Base-by-base conservation (phyloP, 2,888 invertebrate genomes). In the Macrophya annulata region DNA sequence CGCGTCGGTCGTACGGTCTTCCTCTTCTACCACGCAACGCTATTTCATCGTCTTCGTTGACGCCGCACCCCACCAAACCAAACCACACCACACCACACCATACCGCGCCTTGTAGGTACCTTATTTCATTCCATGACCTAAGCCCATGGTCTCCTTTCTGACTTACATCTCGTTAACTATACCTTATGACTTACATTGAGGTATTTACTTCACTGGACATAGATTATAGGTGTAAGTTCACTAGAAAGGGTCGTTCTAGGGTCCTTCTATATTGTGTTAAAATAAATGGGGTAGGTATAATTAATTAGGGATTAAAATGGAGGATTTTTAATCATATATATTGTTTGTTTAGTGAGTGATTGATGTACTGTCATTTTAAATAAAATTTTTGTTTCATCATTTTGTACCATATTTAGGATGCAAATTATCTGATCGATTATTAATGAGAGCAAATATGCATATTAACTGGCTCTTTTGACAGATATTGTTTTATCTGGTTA, bases 41-140 rank as follows among this genome's bases (percentile, higher is more conserved):
- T 40, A 43, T 51, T 62, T 68, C 83, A 5, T 21, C 79, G 79
- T 37, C 85, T 74, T 37, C 84, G 59, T 62, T 68, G 21, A 15
- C 79, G 37, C 81, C 74, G 21, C 77, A 45, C 86, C 55, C 55
- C n/a, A 77, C 55, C 37, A 84, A 81, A 81, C 72, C 79, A 71
- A 40, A 62, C 77, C 51, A 25, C 21, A 17, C 40, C 72, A 40
- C 82, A n/a, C n/a, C n/a, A n/a, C n/a, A n/a, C n/a, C n/a, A n/a
- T 84, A 81, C 72, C 79, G 77, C 48, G 72, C 77, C 51, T n/a
- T n/a, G n/a, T n/a, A n/a, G 65, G 15, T 74, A 48, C 43, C 74
- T 74, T 74, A 43, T 74, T 25, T 45, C 85, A 84, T 87, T 82
- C 40, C 85, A 65, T 65, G 48, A 65, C 40, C 72, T 81, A 74